These are phyloP conservation scores for Notiomystis cincta DNA, from an alignment of 2,113 vertebrate genomes.

Conservation along the genomic window DNA sequence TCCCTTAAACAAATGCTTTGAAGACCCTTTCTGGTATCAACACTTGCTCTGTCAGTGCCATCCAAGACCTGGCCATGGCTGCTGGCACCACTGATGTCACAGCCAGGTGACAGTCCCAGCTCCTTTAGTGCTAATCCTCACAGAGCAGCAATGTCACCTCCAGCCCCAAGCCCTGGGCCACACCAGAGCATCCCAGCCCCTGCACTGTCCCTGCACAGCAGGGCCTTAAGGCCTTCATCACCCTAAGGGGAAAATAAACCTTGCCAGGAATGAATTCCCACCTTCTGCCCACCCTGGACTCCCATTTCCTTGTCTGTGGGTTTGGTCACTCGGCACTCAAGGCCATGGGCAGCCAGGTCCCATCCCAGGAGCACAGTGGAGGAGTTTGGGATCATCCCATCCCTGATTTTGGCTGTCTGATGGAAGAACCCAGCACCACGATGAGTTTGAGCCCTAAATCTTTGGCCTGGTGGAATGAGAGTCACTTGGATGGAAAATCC, in stretches of 20 bases:
- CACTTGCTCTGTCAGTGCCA: neutral
- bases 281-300: neutral
- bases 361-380: fast-evolving
- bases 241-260: fast-evolving
- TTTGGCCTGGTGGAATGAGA: neutral
- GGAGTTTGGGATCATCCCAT: fast-evolving
- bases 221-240: neutral
- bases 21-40: neutral
- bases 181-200: neutral
- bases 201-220: neutral
- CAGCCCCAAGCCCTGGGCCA: neutral
- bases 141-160: neutral
- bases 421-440: fast-evolving
- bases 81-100: neutral
- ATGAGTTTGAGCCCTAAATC: neutral
- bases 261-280: neutral
- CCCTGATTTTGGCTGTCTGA: neutral
- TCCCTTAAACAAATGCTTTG: neutral
- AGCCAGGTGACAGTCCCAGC: neutral
- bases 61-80: neutral
- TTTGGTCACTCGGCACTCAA: neutral
- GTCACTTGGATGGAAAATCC: fast-evolving
- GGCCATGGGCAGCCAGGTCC: fast-evolving
- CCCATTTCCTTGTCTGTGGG: fast-evolving
- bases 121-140: fast-evolving